A percentile compares a stretch with the other conserved stretches of the same genome.
These are phyloP conservation scores for Brachionus koreanus DNA, from an alignment of 1,140 invertebrate genomes.

Conservation along the genomic window DNA sequence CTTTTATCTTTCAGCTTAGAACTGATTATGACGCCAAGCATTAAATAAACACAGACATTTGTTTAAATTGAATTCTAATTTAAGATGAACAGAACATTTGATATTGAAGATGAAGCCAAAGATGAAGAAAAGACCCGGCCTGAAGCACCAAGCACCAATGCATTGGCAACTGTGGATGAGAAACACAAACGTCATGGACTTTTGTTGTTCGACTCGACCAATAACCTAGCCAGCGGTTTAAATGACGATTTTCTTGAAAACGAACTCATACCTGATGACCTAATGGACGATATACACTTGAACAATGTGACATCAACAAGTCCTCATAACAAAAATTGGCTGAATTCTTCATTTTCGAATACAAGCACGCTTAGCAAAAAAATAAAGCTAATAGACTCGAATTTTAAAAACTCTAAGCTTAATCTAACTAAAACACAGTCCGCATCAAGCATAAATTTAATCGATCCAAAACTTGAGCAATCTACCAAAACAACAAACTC, in stretches of 20 bases:
- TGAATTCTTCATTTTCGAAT: not conserved
- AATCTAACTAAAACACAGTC: not conserved
- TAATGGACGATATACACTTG: constrained; percentile 25
- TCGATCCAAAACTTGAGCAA: not conserved
- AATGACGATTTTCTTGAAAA: constrained; percentile 37
- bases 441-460: not conserved
- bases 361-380: not conserved
- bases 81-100: constrained; percentile 35
- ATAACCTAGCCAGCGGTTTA: not conserved
- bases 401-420: not conserved
- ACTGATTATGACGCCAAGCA: not conserved
- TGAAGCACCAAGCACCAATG: not conserved
- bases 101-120: not conserved
- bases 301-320: constrained; percentile 6
- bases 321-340: constrained; percentile 1
- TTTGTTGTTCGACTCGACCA: not conserved
- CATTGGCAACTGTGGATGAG: not conserved
- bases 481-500: not conserved
- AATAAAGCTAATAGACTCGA: not conserved
- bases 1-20: not conserved
- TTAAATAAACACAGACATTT: not conserved
- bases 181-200: not conserved
- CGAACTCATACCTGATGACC: constrained; percentile 38
- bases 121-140: not conserved
- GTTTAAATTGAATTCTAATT: not conserved